Conservation (phyloP, 2,113 vertebrate genomes). For the Corvus moneduloides region DNA sequence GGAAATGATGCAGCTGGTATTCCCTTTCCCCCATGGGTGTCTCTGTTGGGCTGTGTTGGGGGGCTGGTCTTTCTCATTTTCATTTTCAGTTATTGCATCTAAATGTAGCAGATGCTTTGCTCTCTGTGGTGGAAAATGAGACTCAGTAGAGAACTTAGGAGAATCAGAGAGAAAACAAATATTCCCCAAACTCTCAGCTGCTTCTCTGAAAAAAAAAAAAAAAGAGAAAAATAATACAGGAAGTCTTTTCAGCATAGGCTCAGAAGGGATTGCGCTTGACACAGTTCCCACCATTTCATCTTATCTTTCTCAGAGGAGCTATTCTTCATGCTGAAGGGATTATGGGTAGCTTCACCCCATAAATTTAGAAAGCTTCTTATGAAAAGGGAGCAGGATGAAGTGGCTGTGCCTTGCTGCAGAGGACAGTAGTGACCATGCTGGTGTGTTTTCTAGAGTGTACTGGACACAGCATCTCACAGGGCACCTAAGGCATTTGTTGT, state of each 20-base stretch:
- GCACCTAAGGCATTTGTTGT: background rate
- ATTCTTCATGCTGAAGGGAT: background rate
- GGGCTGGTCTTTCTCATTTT: background rate
- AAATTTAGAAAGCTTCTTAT: background rate
- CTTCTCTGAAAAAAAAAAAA: background rate
- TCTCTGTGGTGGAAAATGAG: background rate
- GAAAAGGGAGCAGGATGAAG: background rate
- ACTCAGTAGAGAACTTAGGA: background rate
- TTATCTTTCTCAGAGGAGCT: constrained; percentile 3
- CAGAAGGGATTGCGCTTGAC: background rate
- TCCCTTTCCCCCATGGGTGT: background rate
- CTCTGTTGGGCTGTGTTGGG: background rate
- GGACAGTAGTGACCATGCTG: background rate
- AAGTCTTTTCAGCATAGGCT: background rate
- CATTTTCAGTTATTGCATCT: background rate
- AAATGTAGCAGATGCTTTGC: background rate
- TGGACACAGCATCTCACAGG: background rate
- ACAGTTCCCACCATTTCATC: background rate
- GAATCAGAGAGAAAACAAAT: background rate
- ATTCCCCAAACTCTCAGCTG: background rate
- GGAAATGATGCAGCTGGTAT: background rate
- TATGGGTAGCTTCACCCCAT: background rate
- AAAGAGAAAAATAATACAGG: background rate
- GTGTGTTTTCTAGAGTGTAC: background rate
- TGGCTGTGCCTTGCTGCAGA: background rate